These are phyloP conservation scores for Dromas ardeola DNA, from an alignment of 2,113 vertebrate genomes.

Conservation along the genomic window DNA sequence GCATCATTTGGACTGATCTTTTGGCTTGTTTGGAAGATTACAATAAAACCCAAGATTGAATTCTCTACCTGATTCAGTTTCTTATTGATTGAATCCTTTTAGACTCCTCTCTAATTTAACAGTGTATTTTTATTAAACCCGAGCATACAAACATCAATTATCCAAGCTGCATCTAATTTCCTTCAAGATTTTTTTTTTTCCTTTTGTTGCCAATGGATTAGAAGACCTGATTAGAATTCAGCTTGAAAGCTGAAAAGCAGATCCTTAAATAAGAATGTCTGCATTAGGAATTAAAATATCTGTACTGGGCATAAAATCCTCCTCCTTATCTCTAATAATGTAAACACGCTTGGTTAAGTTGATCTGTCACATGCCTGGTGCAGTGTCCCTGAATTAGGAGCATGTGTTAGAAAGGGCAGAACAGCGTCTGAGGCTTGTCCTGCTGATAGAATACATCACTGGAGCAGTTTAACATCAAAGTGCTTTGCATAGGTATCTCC, in stretches of 20 bases:
- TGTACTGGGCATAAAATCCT: conserved; percentile 62
- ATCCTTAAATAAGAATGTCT: conserved; percentile 70
- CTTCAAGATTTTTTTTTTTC: conserved; percentile 55
- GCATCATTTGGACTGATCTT: conserved; percentile 31
- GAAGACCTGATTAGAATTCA: conserved; percentile 78
- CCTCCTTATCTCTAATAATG: conserved; percentile 73
- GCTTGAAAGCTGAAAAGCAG: conserved; percentile 73
- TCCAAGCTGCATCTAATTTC: conserved; percentile 76
- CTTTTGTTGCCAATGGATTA: conserved; percentile 73
- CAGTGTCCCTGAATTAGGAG: conserved; percentile 23
- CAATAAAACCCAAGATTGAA: conserved; percentile 67
- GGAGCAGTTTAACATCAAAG: background rate
- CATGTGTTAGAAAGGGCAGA: background rate
- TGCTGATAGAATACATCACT: background rate
- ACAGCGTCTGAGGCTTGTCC: background rate
- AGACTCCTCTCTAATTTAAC: conserved; percentile 76
- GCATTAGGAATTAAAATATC: conserved; percentile 71
- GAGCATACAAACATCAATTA: conserved; percentile 75
- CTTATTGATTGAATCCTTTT: conserved; percentile 74
- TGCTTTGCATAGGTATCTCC: background rate
- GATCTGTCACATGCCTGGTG: conserved; percentile 52
- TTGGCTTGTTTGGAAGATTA: conserved; percentile 68
- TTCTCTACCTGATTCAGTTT: conserved; percentile 73
- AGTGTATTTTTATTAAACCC: conserved; percentile 77
- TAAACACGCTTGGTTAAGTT: conserved; percentile 78